These are phyloP conservation scores for Actenoides lindsayi DNA, from an alignment of 2,113 vertebrate genomes.

Conservation along the genomic window DNA sequence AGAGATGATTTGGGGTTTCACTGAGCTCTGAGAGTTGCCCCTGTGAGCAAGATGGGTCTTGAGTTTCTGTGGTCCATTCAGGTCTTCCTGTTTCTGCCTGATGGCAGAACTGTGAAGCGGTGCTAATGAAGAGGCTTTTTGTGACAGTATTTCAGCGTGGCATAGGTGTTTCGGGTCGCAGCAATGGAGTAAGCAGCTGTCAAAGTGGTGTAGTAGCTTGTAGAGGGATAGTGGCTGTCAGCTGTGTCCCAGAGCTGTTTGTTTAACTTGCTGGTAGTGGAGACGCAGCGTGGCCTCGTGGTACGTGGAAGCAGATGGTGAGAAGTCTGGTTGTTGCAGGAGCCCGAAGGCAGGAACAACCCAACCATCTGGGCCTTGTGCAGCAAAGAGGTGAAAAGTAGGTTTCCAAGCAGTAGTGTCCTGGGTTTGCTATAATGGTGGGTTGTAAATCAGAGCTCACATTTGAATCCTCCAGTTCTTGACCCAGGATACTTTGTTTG, in stretches of 20 bases:
- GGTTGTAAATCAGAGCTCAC: background rate
- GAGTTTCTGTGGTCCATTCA: background rate
- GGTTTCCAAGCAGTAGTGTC: background rate
- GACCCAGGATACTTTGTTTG: background rate
- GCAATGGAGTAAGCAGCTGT: background rate
- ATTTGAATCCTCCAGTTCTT: background rate
- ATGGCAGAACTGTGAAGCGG: background rate
- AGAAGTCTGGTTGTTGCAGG: background rate
- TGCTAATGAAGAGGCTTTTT: background rate
- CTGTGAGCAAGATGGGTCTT: background rate
- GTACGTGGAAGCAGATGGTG: background rate
- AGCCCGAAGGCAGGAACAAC: background rate
- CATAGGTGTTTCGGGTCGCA: background rate
- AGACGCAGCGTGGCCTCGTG: fast-evolving
- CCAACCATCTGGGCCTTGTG: background rate
- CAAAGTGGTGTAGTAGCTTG: background rate
- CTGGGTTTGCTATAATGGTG: background rate
- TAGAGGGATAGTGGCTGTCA: background rate
- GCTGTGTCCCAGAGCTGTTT: background rate
- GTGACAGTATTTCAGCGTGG: background rate
- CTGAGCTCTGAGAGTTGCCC: background rate
- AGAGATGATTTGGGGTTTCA: background rate
- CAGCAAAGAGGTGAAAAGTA: background rate
- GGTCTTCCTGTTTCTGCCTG: background rate
- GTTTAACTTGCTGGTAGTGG: background rate